Conservation (phyloP, 1,140 invertebrate genomes). For the Pollicipes pollicipes region DNA sequence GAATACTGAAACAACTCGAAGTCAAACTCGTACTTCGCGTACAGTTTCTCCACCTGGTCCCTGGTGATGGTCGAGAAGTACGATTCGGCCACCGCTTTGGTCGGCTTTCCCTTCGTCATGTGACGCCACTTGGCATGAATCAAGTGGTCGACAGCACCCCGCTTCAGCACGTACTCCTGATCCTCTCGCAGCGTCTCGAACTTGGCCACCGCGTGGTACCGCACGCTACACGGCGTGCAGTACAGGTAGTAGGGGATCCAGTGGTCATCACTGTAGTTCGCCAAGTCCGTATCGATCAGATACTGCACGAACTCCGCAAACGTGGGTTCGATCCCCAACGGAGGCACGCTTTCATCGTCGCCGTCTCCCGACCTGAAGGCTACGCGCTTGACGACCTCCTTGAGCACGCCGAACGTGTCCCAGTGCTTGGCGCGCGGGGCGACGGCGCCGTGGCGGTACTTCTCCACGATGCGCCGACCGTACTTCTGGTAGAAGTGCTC, state of each 20-base stretch:
- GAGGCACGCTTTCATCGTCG: constrained; percentile 18
- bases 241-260: constrained; percentile 52
- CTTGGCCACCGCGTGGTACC: constrained; percentile 65
- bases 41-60: constrained; percentile 38
- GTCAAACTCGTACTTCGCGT: constrained; percentile 50
- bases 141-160: constrained; percentile 42
- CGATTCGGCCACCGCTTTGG: constrained; percentile 39
- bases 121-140: constrained; percentile 65
- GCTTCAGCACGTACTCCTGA: constrained; percentile 42
- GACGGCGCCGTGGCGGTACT: constrained; percentile 29
- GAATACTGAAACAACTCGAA: constrained; percentile 66
- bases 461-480: constrained; percentile 35
- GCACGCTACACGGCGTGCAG: constrained; percentile 51
- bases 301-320: constrained; percentile 48
- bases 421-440: constrained; percentile 10
- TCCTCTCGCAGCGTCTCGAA: constrained; percentile 70
- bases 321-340: constrained; percentile 36
- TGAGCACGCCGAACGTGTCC: not conserved
- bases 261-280: constrained; percentile 36
- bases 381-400: not conserved
- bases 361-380: not conserved
- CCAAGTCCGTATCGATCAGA: constrained; percentile 22
- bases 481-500: constrained; percentile 39
- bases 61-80: constrained; percentile 43
- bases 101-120: constrained; percentile 32